Evolutionary conservation across 2,888 invertebrate species (phyloP), one percentile per base, ranked within the genome.

Genomic region (Dasysyrphus albostriatus): DNA sequence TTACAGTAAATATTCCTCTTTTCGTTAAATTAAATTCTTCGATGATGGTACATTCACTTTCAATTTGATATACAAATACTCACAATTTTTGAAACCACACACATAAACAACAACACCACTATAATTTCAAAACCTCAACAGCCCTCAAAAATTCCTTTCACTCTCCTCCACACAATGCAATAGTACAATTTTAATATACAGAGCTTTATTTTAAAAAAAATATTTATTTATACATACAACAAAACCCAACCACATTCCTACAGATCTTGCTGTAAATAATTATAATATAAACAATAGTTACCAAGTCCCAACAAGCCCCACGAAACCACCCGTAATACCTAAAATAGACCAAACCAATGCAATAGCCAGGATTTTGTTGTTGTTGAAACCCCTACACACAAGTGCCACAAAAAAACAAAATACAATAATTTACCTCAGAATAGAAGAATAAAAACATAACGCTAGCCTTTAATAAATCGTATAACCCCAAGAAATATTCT

Each of bases 141-240:
- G 19, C 34, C 89, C 89, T 76, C 54, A 42, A 39, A 37, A 37
- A 37, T 59, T 88, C 89, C 81, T 73, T 32, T 88, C 82, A 80
- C 77, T 82, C 89, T 92, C 92, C 92, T 92, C 92, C 92, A 92
- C 90, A 92, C 92, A 92, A 91, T 92, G 92, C 92, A 92, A 92
- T 92, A 92, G 92, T 92, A 92, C 92, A 92, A 91, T 89, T 91
- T 92, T 91, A 90, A 91, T 90, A 91, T 90, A 90, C 90, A 90
- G 90, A 91, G 91, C 89, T 90, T 90, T 90, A 91, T 89, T 89
- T 91, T n/a, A n/a, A 91, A 89, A 80, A 89, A 89, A 90, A 90
- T 90, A 91, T 90, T 90, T 90, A 91, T 90, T 91, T 92, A 91
- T 91, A 90, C 88, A 88, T 81, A 79, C 88, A 58, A 65, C 59